Conservation (phyloP, 37 sponge, comb jelly and placozoan genomes). For the Diacarnus erythraeanus region DNA sequence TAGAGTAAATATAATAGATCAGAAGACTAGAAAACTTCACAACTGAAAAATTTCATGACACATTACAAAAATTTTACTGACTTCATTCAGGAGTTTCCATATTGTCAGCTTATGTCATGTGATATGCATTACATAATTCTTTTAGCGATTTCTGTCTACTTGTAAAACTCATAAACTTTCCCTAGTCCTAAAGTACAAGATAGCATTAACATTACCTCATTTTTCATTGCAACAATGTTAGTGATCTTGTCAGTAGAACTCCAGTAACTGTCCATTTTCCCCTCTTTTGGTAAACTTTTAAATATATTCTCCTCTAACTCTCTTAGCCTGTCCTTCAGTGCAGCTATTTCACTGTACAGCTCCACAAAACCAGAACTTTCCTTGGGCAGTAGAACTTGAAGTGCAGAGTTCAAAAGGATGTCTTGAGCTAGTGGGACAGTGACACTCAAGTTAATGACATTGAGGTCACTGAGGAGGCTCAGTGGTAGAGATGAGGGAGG, state of each 20-base stretch:
- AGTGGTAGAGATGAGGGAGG: slow-evolving; percentile 12
- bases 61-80: too few species aligned
- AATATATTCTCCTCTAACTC: slow-evolving; percentile 30
- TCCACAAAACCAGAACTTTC: neutral
- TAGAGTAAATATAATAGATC: too few species aligned
- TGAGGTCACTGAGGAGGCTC: slow-evolving; percentile 10
- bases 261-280: slow-evolving; percentile 12
- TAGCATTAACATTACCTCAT: too few species aligned
- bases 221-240: neutral
- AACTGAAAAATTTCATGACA: too few species aligned
- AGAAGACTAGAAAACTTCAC: too few species aligned
- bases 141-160: too few species aligned
- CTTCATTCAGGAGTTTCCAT: too few species aligned
- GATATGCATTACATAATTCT: too few species aligned
- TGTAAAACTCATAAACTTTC: too few species aligned
- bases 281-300: neutral
- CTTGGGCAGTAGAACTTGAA: neutral
- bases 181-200: too few species aligned
- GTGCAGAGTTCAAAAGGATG: slow-evolving; percentile 21
- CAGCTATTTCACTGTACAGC: neutral
- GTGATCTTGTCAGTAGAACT: slow-evolving; percentile 13
- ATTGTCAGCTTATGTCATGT: too few species aligned
- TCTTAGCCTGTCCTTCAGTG: slow-evolving; percentile 4
- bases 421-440: slow-evolving; percentile 29
- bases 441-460: slow-evolving; percentile 28